Base-by-base conservation (phyloP, 2,888 invertebrate species). In the Caenorhabditis panamensis region DNA sequence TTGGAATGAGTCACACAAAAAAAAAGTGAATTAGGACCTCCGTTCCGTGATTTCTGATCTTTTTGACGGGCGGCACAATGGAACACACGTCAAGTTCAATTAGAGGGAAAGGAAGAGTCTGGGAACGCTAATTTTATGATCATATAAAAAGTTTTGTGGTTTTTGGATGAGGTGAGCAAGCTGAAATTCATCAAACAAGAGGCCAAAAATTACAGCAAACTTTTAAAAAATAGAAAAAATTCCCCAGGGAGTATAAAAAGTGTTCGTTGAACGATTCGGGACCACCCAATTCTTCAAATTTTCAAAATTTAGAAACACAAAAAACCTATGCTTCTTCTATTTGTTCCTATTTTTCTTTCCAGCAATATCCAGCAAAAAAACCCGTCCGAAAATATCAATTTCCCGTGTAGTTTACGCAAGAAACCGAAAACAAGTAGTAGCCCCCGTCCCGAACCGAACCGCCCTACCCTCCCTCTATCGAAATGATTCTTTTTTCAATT, bases 401-500 rank as follows among this genome's bases (percentile, higher is more conserved):
- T n/a, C 31, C 31, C 31, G 31, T 31, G 31, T 31, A 41, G 41
- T 41, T 41, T 41, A 41, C 41, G 5, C 31, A 31, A 31, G 31
- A 31, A 31, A 31, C 31, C 9, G 20, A 47, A 47, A 47, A 47
- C 47, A 47, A 47, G 11, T 18, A 2, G 20, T n/a, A 41, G 41
- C 13, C 11, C 41, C 13, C 41, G 41, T 13, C 13, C 9, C 31
- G 41, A 41, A 36, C 5, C 11, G 36, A 36, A n/a, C n/a, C 31
- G 31, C 9, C 31, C 9, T 9, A 2, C 13, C 16, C 41, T 41
- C 13, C 41, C 3, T 41, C 41, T 41, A 13, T 41, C n/a, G n/a
- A n/a, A n/a, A 31, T 31, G 31, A 31, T 31, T 31, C 31, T 47
- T 47, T 41, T 47, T 47, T 47, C 47, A 47, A 47, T 47, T 47